Percentiles rank a stretch among this genome's conserved stretches.
phyloP scores from a whole-genome alignment of 2,113 vertebrate species.

The Amazona vittata region DNA sequence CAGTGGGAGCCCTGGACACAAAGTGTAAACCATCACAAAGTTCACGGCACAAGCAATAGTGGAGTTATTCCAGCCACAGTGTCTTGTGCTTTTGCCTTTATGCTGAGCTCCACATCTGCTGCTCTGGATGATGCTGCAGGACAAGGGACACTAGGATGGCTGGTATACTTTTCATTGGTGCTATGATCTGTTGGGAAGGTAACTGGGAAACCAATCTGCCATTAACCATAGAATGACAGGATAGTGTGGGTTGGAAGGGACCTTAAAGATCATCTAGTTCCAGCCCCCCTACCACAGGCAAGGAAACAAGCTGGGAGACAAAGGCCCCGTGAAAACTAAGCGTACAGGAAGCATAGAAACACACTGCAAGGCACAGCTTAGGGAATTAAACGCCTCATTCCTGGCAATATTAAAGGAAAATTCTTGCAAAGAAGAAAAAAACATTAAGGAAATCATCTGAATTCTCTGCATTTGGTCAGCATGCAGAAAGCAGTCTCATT shows the following conservation, averaged over 20 bases:
- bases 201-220: neutral
- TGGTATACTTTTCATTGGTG: neutral
- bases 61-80: neutral
- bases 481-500: neutral
- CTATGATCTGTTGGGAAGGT: neutral
- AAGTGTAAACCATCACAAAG: neutral
- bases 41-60: neutral
- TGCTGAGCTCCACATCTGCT: neutral
- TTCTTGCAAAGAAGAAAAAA: neutral
- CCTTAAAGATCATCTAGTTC: neutral
- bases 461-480: neutral
- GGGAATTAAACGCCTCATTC: neutral
- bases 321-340: neutral
- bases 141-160: neutral
- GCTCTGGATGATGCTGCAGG: neutral
- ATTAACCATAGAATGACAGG: neutral
- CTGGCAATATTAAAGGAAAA: neutral
- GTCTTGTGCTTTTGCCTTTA: neutral
- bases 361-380: neutral
- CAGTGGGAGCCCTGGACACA: neutral
- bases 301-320: neutral
- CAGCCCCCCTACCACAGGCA: neutral
- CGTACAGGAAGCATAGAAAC: neutral
- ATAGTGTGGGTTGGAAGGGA: neutral
- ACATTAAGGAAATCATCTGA: neutral